A percentile compares a stretch with the other conserved stretches of the same genome.
Conservation (phyloP, 2,797 vertebrate species). For the Myotis vivesi region DNA sequence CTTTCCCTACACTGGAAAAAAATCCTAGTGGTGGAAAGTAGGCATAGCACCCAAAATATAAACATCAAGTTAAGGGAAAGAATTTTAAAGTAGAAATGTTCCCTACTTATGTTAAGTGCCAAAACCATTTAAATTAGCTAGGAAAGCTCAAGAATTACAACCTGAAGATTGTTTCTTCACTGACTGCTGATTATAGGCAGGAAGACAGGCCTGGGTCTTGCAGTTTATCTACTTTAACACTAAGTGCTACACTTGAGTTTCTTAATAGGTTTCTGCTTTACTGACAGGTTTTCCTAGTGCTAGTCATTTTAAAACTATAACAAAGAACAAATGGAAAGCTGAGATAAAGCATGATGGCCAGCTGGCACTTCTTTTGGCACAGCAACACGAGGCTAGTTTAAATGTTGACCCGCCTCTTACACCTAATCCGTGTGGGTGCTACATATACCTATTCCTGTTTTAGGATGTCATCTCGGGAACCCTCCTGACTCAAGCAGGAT, state of each 20-base stretch:
- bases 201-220: constrained; percentile 38
- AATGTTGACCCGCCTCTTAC: not conserved
- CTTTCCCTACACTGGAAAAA: not conserved
- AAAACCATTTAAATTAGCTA: constrained; percentile 38
- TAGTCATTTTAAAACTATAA: constrained; percentile 67
- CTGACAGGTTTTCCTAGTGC: constrained; percentile 56
- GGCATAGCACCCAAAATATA: constrained; percentile 61
- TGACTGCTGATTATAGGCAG: constrained; percentile 49
- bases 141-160: not conserved
- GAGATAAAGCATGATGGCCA: constrained; percentile 52
- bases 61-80: constrained; percentile 52
- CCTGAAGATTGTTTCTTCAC: not conserved
- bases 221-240: constrained; percentile 43
- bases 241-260: constrained; percentile 68
- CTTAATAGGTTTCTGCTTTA: constrained; percentile 70
- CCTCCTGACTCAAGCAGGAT: not conserved
- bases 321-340: constrained; percentile 60
- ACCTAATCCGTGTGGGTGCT: not conserved
- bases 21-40: not conserved
- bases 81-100: constrained; percentile 48
- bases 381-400: not conserved
- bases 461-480: not conserved
- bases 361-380: not conserved
- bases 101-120: constrained; percentile 36
- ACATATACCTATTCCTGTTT: not conserved